These are phyloP conservation scores for Thalassaphorura encarpata DNA, from an alignment of 1,140 invertebrate species.

Conservation along the genomic window DNA sequence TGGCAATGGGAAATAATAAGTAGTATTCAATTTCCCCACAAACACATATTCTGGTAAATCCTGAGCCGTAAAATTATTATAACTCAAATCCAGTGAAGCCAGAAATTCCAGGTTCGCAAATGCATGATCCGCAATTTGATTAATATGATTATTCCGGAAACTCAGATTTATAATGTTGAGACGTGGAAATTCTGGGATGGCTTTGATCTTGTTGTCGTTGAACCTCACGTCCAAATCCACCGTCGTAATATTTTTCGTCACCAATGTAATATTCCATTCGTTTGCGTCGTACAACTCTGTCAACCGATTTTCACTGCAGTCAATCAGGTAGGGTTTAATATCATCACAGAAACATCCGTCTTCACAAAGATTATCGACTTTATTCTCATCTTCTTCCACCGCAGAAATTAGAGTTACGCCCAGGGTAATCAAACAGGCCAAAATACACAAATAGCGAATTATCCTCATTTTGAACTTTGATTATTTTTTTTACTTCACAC, in stretches of 20 bases:
- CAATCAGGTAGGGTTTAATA: neutral
- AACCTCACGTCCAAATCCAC: conserved; percentile 10
- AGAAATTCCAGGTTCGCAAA: conserved; percentile 17
- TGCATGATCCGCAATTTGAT: conserved; percentile 10
- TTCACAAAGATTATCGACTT: neutral
- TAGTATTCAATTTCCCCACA: conserved; percentile 4
- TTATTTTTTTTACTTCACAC: no score
- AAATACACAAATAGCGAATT: no score
- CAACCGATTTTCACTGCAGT: neutral
- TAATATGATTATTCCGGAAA: conserved; percentile 14
- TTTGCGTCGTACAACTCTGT: neutral
- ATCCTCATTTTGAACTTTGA: no score
- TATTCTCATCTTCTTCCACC: neutral
- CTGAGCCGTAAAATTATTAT: conserved; percentile 12
- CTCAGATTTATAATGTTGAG: conserved; percentile 6
- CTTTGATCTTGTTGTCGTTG: conserved; percentile 3
- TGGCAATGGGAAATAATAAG: conserved; percentile 17
- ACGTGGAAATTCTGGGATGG: conserved; percentile 13
- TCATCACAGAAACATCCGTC: neutral
- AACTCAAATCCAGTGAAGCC: conserved; percentile 20
- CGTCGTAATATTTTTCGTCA: neutral
- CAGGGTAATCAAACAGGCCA: no score
- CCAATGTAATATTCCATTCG: conserved; percentile 9
- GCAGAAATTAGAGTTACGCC: no score
- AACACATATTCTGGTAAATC: conserved; percentile 15